Conservation (phyloP, 53 echinoderm and acorn worm genomes). For the Paelopatides confundens region DNA sequence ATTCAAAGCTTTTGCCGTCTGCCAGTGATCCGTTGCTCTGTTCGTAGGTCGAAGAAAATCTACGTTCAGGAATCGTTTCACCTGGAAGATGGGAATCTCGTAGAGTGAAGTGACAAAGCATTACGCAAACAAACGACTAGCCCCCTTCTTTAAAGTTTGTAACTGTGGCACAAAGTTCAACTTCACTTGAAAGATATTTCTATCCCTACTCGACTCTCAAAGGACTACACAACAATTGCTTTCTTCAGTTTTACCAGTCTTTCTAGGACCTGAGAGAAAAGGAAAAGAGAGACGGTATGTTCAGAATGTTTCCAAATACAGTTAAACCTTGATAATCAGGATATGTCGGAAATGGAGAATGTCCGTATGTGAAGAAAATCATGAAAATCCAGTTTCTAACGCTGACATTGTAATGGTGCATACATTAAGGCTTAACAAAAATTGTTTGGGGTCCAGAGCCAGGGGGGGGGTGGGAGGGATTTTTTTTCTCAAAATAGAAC, state of each 20-base stretch:
- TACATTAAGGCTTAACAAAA: too few relatives aligned
- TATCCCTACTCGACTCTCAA: conserved; percentile 50
- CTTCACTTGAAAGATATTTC: neutral
- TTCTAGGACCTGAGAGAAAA: conserved; percentile 83
- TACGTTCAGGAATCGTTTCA: neutral
- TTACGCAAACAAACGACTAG: neutral
- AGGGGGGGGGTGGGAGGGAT: too few relatives aligned
- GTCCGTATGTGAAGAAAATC: too few relatives aligned
- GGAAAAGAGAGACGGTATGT: neutral
- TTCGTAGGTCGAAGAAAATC: neutral
- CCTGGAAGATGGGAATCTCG: neutral
- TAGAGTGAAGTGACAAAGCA: neutral
- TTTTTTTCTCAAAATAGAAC: too few relatives aligned
- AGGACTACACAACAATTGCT: conserved; percentile 94
- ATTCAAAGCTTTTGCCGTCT: neutral
- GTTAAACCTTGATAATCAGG: too few relatives aligned
- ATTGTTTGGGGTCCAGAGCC: too few relatives aligned
- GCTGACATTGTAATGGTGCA: too few relatives aligned
- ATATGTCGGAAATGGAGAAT: too few relatives aligned
- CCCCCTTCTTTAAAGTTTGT: neutral
- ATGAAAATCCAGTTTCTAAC: too few relatives aligned
- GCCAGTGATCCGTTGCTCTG: neutral
- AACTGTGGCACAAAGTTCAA: conserved; percentile 3
- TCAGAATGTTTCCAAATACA: too few relatives aligned
- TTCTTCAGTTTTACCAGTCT: conserved; percentile 97